These are phyloP conservation scores for Hydrochoerus hydrochaeris DNA, from an alignment of 2,113 vertebrate genomes.

Conservation along the genomic window DNA sequence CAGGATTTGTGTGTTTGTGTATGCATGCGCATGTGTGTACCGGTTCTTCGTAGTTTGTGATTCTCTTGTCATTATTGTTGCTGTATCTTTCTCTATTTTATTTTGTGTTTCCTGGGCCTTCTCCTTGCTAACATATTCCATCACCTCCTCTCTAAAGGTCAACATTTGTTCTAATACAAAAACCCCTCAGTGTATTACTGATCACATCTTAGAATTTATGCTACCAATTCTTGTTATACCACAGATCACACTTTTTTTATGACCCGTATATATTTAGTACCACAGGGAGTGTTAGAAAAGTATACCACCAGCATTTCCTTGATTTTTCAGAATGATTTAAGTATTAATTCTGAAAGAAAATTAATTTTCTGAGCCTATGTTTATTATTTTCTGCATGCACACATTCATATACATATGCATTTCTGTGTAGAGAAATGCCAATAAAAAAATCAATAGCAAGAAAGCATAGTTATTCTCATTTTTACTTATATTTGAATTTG, in stretches of 20 bases:
- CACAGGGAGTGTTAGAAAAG: neutral
- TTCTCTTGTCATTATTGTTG: neutral
- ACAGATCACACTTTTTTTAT: neutral
- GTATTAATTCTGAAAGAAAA: neutral
- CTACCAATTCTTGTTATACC: neutral
- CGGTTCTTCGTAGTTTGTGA: neutral
- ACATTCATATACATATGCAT: neutral
- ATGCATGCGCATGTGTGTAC: neutral
- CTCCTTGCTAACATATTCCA: neutral
- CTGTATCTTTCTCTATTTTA: neutral
- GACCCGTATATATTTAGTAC: neutral
- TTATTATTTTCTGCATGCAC: neutral
- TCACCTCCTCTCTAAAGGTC: neutral
- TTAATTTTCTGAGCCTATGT: neutral
- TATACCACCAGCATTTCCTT: neutral
- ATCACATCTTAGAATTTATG: neutral
- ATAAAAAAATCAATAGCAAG: neutral
- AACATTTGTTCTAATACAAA: neutral
- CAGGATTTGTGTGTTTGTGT: neutral
- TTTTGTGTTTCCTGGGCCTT: neutral
- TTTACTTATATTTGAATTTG: neutral
- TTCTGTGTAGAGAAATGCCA: neutral
- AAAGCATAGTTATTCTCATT: constrained; percentile 2
- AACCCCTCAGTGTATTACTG: neutral
- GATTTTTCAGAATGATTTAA: constrained; percentile 9